phyloP scores from a whole-genome alignment of 2,113 vertebrate genomes.

The Cathartes aura region DNA sequence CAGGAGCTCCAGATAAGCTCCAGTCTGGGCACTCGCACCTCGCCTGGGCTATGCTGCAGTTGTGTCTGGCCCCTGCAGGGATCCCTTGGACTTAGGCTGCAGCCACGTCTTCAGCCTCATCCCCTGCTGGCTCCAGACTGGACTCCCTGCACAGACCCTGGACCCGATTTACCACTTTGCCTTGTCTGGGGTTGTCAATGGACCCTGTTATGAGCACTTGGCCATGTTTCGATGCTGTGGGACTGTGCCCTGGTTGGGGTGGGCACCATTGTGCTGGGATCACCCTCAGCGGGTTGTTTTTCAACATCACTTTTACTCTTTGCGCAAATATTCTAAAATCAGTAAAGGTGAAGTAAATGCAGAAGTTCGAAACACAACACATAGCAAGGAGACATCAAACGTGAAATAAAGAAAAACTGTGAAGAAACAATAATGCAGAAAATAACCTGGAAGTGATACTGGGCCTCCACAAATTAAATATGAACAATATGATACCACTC shows the following conservation, averaged over 20 bases:
- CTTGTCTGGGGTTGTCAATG: neutral
- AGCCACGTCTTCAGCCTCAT: neutral
- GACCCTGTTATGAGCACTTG: neutral
- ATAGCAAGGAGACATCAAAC: neutral
- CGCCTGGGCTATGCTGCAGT: neutral
- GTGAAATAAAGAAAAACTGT: neutral
- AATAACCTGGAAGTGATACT: neutral
- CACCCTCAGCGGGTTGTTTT: neutral
- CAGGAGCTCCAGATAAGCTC: neutral
- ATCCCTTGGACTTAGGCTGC: neutral
- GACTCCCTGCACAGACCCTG: no score
- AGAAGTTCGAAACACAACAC: neutral
- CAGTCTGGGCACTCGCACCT: neutral
- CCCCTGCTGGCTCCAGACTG: neutral
- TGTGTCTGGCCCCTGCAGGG: neutral
- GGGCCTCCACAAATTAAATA: neutral
- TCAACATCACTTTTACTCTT: neutral
- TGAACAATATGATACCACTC: neutral
- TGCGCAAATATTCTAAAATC: neutral
- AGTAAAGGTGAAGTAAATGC: neutral
- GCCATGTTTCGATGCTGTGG: rapidly evolving
- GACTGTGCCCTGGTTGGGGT: neutral
- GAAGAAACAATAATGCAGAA: neutral
- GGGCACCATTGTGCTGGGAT: neutral
- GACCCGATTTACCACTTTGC: neutral